Evolutionary conservation across 2,797 vertebrate species (phyloP).

Genomic region (Anabas testudineus): DNA sequence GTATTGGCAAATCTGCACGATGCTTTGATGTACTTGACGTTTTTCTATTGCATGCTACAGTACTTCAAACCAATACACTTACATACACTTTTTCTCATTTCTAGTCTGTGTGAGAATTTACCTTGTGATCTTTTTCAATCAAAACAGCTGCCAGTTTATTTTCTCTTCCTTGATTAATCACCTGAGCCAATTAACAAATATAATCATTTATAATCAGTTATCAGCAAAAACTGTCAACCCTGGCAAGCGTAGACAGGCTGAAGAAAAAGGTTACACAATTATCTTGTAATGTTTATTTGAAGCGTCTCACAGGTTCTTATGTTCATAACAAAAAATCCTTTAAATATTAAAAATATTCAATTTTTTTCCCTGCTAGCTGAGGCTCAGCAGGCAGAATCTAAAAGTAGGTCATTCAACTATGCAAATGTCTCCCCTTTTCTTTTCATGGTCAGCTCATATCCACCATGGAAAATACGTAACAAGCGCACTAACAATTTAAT

Average conservation of each 20-base stretch:
- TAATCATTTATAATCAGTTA: no score
- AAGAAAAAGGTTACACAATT: neutral
- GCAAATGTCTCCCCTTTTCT: slow-evolving; percentile 29
- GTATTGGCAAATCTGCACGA: no score
- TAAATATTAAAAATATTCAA: slow-evolving; percentile 39
- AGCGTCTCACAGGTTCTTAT: slow-evolving; percentile 14
- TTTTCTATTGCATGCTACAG: no score
- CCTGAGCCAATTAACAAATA: no score
- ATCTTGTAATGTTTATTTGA: slow-evolving; percentile 1
- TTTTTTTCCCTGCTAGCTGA: slow-evolving; percentile 6
- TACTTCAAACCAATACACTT: no score
- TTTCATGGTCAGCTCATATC: slow-evolving; percentile 35
- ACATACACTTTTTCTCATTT: no score
- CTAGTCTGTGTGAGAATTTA: neutral
- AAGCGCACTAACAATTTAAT: neutral
- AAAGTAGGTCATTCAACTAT: slow-evolving; percentile 69
- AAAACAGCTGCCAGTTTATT: no score
- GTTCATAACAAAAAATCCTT: slow-evolving; percentile 24
- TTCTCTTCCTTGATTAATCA: no score
- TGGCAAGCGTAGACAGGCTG: neutral
- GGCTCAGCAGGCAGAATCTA: slow-evolving; percentile 46
- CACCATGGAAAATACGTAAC: slow-evolving; percentile 11
- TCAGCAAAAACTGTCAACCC: slow-evolving; percentile 3
- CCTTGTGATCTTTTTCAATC: neutral
- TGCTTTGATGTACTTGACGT: no score